Conservation (phyloP, 2,888 invertebrate species). For the Orthosia incerta region DNA sequence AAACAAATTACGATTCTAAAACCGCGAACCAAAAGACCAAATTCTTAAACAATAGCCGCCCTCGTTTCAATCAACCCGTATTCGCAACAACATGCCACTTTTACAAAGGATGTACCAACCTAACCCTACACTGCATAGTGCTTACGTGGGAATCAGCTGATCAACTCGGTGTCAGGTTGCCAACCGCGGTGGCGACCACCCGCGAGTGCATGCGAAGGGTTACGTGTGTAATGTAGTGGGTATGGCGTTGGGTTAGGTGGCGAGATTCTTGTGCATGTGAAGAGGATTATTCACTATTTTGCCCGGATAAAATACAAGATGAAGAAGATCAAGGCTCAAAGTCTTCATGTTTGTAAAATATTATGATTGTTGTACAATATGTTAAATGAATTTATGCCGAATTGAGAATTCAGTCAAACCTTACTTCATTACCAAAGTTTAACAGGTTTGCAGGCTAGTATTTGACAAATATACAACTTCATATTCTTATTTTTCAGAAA, state of each 20-base stretch:
- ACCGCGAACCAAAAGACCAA: background rate
- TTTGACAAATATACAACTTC: too few relatives aligned
- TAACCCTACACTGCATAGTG: background rate
- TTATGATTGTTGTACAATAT: too few relatives aligned
- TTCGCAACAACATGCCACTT: conserved; percentile 43
- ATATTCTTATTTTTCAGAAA: too few relatives aligned
- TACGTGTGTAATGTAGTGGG: conserved; percentile 9
- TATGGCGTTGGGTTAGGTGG: conserved; percentile 12
- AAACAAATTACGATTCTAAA: too few relatives aligned
- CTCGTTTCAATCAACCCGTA: conserved; percentile 32
- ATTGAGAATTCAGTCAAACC: too few relatives aligned
- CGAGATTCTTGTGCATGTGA: conserved; percentile 7
- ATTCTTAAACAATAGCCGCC: background rate
- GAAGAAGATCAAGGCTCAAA: too few relatives aligned
- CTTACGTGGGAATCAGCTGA: conserved; percentile 60
- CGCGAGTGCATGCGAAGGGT: conserved; percentile 48
- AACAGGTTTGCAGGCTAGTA: too few relatives aligned
- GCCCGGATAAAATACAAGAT: too few relatives aligned
- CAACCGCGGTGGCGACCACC: conserved; percentile 66
- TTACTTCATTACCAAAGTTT: too few relatives aligned
- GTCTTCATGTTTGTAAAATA: too few relatives aligned
- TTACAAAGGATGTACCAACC: conserved; percentile 25
- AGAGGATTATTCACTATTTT: background rate
- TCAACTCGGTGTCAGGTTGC: conserved; percentile 53
- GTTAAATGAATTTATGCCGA: too few relatives aligned